A percentile compares a stretch with the other conserved stretches of the same genome.
Conservation (phyloP, 1,140 invertebrate genomes). For the Paramacrobiotus metropolitanus region DNA sequence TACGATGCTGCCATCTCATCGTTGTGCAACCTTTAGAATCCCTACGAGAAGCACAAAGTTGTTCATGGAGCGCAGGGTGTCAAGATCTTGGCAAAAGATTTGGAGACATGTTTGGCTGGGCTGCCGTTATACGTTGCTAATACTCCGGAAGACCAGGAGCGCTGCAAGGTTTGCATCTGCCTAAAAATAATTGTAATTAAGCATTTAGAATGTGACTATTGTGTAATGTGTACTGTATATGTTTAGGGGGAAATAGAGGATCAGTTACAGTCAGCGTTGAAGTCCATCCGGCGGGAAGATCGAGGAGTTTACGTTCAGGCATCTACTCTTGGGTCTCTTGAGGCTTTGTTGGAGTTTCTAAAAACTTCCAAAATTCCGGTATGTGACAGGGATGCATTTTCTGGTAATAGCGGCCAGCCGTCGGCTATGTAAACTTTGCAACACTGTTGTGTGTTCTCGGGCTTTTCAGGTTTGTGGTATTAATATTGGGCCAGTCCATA, state of each 20-base stretch:
- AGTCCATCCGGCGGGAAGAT: slow-evolving; percentile 64
- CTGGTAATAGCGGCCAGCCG: too few relatives aligned
- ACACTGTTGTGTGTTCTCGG: slow-evolving; percentile 13
- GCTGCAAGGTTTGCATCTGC: slow-evolving; percentile 31
- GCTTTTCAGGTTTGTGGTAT: slow-evolving; percentile 80
- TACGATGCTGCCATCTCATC: too few relatives aligned
- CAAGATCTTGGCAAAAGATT: slow-evolving; percentile 88
- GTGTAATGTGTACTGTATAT: slow-evolving; percentile 14
- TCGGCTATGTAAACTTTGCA: too few relatives aligned
- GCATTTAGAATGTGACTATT: slow-evolving; percentile 7
- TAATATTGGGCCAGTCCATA: slow-evolving; percentile 95
- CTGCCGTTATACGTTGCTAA: slow-evolving; percentile 44
- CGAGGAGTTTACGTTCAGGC: slow-evolving; percentile 95
- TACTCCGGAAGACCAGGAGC: slow-evolving; percentile 76
- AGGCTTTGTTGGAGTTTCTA: slow-evolving; percentile 87
- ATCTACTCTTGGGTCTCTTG: slow-evolving; percentile 87
- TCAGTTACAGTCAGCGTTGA: slow-evolving; percentile 63
- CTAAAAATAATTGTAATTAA: not conserved
- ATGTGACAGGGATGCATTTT: too few relatives aligned
- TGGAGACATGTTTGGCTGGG: slow-evolving; percentile 89
- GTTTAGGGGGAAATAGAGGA: slow-evolving; percentile 42
- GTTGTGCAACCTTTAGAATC: too few relatives aligned
- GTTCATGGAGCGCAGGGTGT: slow-evolving; percentile 88
- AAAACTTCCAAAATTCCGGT: slow-evolving; percentile 76
- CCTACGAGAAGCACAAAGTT: slow-evolving; percentile 84